phyloP scores from a whole-genome alignment of 2,113 vertebrate genomes.

The Cervus canadensis region DNA sequence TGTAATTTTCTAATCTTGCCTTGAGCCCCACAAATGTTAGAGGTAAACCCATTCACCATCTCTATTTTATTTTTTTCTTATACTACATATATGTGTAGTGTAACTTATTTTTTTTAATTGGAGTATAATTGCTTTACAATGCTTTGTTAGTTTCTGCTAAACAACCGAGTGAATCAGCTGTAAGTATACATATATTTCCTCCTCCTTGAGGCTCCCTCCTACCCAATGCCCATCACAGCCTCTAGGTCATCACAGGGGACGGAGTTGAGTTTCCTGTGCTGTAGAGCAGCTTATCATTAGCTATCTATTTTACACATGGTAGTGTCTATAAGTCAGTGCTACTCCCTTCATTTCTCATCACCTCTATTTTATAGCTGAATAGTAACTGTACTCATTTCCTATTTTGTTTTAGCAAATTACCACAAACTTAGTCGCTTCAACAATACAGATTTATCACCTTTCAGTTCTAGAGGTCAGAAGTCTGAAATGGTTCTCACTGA shows the following conservation, averaged over 20 bases:
- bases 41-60: not conserved
- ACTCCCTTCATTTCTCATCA: not conserved
- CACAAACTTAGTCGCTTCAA: not conserved
- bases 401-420: not conserved
- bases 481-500: not conserved
- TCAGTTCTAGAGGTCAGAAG: not conserved
- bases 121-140: not conserved
- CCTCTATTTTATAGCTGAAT: not conserved
- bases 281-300: rapidly evolving
- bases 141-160: not conserved
- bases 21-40: not conserved
- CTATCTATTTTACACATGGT: rapidly evolving
- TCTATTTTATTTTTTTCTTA: not conserved
- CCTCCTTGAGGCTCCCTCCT: not conserved
- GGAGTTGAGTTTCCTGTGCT: not conserved
- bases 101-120: not conserved
- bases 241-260: not conserved
- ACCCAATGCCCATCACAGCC: rapidly evolving
- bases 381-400: not conserved
- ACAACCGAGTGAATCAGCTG: not conserved
- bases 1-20: not conserved
- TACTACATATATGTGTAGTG: not conserved
- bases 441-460: not conserved
- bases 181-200: not conserved
- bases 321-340: rapidly evolving